Base-by-base conservation (phyloP, 2,113 vertebrate species). In the Ceyx cyanopectus region DNA sequence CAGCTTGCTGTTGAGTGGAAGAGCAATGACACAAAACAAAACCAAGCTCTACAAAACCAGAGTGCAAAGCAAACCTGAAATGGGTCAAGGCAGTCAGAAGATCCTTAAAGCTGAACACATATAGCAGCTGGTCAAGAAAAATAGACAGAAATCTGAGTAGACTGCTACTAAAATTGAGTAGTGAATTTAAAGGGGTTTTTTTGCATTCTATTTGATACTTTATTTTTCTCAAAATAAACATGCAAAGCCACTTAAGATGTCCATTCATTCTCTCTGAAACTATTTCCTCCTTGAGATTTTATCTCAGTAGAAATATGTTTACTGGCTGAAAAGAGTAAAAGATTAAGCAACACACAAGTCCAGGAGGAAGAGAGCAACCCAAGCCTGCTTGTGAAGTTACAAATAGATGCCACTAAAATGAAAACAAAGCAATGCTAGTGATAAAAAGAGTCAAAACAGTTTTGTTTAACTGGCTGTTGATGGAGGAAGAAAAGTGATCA, bases 211-310 rank as follows among this genome's bases (percentile, higher is more conserved):
- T 86, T 85, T 73, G 80, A 45, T 0, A 3, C 60, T 78, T 77
- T 74, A 70, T 65, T 57, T 89, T 78, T 89, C 81, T 79, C 53
- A 91, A 86, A 93, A 90, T n/a, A 96, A 89, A 85, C 60, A 69
- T 8, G 19, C 24, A 77, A 91, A 79, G 2, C 17, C 70, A 74
- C 41, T 91, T 92, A 66, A 80, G 32, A 87, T 53, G 84, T 24
- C 85, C 27, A 57, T 58, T 84, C 58, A 91, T 95, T 62, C 54
- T 89, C 74, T 58, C 63, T 76, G 60, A 69, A 90, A 65, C 81
- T 60, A 92, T 80, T 96, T 95, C 92, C 92, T 93, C 74, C 58
- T 73, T 87, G 46, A 93, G 92, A 96, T 95, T 87, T 82, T 95
- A 95, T 94, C 94, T 92, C 34, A 77, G 56, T 40, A 85, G 63